Evolutionary conservation across 1,140 invertebrate species (phyloP).

Genomic region (Zaprionus vittiger): DNA sequence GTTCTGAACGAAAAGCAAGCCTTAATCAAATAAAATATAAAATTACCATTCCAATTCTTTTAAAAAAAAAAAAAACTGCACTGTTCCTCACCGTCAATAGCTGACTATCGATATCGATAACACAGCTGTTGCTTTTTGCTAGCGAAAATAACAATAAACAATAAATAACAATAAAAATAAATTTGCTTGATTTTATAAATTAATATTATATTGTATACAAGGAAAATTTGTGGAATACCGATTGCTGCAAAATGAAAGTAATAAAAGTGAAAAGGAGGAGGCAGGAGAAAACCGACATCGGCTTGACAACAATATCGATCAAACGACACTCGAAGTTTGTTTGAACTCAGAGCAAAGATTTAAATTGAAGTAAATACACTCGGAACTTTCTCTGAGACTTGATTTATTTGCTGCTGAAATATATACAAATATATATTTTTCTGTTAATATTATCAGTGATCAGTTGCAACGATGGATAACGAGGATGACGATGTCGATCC

Average conservation of each 20-base stretch:
- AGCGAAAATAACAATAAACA: neutral
- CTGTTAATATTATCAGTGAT: neutral
- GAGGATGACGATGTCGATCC: slow-evolving; percentile 55
- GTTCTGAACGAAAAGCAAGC: too few species aligned
- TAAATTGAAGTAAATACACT: neutral
- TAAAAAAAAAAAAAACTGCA: neutral
- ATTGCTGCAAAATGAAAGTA: neutral
- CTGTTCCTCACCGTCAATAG: neutral
- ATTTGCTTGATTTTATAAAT: neutral
- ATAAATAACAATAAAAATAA: neutral
- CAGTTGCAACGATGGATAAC: slow-evolving; percentile 26
- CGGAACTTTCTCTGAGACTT: neutral
- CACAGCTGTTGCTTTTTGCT: neutral
- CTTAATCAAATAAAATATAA: too few species aligned
- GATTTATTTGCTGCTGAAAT: slow-evolving; percentile 1
- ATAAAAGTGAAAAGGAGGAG: neutral
- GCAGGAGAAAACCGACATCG: neutral
- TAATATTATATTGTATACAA: neutral
- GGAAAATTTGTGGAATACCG: neutral
- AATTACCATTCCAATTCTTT: too few species aligned
- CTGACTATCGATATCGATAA: neutral
- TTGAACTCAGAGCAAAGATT: neutral
- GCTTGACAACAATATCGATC: slow-evolving; percentile 21
- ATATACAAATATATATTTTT: slow-evolving; percentile 10
- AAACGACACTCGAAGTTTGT: slow-evolving; percentile 4